Conservation (phyloP, 2,113 vertebrate genomes). For the Spermophilus dauricus region DNA sequence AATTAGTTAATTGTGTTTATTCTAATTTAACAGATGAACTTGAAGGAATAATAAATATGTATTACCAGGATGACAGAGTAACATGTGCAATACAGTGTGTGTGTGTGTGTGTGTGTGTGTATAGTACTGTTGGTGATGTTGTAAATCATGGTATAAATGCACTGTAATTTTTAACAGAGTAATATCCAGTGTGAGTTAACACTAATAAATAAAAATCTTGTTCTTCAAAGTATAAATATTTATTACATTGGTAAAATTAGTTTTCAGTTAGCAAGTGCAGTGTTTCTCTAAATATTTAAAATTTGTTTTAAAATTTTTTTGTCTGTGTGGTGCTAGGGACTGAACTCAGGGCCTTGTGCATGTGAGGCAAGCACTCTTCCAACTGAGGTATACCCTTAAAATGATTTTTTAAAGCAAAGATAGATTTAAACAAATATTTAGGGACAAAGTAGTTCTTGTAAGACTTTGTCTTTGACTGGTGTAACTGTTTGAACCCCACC, state of each 20-base stretch:
- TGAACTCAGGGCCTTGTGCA: too few species aligned
- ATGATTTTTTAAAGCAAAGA: neutral
- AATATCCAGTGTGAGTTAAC: neutral
- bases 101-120: neutral
- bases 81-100: neutral
- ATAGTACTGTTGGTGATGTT: slow-evolving; percentile 23
- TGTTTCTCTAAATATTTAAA: neutral
- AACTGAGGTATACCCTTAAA: neutral
- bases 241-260: neutral
- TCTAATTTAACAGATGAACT: neutral
- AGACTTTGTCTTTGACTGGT: neutral
- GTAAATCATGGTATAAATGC: neutral
- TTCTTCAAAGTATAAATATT: neutral
- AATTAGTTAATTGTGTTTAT: neutral
- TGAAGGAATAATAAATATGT: neutral
- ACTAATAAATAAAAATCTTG: neutral
- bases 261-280: neutral
- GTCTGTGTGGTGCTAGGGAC: too few species aligned
- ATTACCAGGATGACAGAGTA: neutral
- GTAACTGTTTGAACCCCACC: neutral
- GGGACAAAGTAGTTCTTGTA: neutral
- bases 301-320: neutral
- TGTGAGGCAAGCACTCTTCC: too few species aligned
- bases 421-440: neutral
- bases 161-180: neutral